These are phyloP conservation scores for Aporophyla nigra DNA, from an alignment of 2,888 invertebrate genomes.

Conservation along the genomic window DNA sequence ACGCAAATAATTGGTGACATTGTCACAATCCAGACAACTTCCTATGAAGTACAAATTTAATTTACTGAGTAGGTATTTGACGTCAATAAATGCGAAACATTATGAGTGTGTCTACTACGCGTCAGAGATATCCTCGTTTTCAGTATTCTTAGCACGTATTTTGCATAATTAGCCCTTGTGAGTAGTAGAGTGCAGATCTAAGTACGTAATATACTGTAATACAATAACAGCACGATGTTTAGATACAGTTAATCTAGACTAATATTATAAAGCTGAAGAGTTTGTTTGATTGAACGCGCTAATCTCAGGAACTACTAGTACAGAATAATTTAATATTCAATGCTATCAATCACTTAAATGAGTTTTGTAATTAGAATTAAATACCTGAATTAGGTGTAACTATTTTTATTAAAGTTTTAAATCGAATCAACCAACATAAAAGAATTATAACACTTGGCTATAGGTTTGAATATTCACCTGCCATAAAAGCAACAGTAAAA, in stretches of 20 bases:
- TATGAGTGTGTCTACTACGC: slow-evolving; percentile 38
- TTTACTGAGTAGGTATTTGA: slow-evolving; percentile 51
- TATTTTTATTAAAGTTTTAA: neutral
- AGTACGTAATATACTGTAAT: neutral
- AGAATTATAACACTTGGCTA: too few species aligned
- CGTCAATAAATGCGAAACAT: slow-evolving; percentile 49
- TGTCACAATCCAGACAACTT: slow-evolving; percentile 1
- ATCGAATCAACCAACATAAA: neutral
- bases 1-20: slow-evolving; percentile 20
- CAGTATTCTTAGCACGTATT: slow-evolving; percentile 28
- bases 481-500: neutral
- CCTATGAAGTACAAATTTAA: slow-evolving; percentile 24
- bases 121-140: slow-evolving; percentile 28
- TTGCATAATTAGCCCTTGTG: slow-evolving; percentile 13
- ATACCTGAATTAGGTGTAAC: neutral
- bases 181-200: neutral
- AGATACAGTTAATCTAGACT: too few species aligned
- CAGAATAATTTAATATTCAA: neutral
- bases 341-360: neutral
- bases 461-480: too few species aligned
- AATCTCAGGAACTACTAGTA: too few species aligned
- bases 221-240: neutral
- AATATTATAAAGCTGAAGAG: too few species aligned
- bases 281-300: too few species aligned
- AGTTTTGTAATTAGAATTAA: neutral